These are phyloP conservation scores for Gnathonemus longibarbis DNA, from an alignment of 2,113 vertebrate species.

Conservation along the genomic window DNA sequence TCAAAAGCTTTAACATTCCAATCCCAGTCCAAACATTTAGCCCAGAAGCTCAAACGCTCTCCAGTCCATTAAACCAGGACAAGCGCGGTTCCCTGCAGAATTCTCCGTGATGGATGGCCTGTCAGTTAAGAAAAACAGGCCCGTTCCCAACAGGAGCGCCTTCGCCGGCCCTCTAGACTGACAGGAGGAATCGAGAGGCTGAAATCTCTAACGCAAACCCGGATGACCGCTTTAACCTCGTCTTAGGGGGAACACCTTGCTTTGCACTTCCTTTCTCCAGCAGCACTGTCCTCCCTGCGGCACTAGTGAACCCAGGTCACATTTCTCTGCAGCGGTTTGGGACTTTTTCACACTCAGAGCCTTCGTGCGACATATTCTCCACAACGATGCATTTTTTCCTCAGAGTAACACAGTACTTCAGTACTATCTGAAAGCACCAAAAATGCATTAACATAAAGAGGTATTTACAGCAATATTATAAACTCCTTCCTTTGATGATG, in stretches of 20 bases:
- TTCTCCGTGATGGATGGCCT: conserved; percentile 72
- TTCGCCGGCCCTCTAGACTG: not conserved
- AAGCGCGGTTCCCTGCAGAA: conserved; percentile 56
- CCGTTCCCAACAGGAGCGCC: conserved; percentile 46
- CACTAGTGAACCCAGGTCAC: not conserved
- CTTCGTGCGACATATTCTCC: not conserved
- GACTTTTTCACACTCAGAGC: not conserved
- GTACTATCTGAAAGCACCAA: not conserved
- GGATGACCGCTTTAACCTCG: conserved; percentile 44
- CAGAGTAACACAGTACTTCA: not conserved
- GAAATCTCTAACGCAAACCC: conserved; percentile 44
- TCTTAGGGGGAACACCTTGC: conserved; percentile 46
- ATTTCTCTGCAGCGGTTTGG: not conserved
- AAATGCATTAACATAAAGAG: not conserved
- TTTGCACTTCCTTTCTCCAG: conserved; percentile 11
- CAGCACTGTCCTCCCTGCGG: not conserved
- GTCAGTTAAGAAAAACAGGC: conserved; percentile 78
- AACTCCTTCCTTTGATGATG: not conserved
- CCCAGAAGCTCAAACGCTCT: conserved; percentile 64
- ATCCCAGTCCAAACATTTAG: conserved; percentile 62
- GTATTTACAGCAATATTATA: not conserved
- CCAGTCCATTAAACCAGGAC: conserved; percentile 64
- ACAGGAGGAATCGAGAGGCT: conserved; percentile 53
- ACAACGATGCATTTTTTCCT: not conserved
- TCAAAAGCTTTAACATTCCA: conserved; percentile 54